A percentile compares a stretch with the other conserved stretches of the same genome.
These are phyloP conservation scores for Lasioglossum malachurum DNA, from an alignment of 2,888 invertebrate species.

Conservation along the genomic window DNA sequence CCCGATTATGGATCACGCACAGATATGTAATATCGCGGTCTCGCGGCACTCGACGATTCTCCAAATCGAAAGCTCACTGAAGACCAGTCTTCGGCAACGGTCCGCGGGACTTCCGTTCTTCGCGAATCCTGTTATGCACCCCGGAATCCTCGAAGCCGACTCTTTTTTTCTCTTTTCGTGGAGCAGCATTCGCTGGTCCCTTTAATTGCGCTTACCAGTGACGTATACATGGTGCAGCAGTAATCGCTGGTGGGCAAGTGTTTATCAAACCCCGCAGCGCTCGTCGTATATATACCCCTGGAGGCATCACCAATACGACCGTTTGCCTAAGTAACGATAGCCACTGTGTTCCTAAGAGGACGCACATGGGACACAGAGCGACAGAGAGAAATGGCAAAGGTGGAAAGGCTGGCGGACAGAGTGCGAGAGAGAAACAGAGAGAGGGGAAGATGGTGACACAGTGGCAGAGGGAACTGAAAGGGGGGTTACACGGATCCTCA, in stretches of 20 bases:
- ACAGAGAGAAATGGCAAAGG: slow-evolving; percentile 7
- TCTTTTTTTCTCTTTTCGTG: not conserved
- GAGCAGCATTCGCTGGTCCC: not conserved
- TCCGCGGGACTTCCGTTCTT: slow-evolving; percentile 1
- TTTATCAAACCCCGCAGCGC: slow-evolving; percentile 78
- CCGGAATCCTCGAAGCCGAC: not conserved
- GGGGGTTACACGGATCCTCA: slow-evolving; percentile 70
- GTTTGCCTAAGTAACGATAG: slow-evolving; percentile 65
- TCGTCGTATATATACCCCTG: slow-evolving; percentile 81
- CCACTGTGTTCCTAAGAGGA: slow-evolving; percentile 67
- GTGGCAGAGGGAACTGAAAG: slow-evolving; percentile 33
- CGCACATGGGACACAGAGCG: slow-evolving; percentile 65
- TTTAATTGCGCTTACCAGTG: slow-evolving; percentile 77
- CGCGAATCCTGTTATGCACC: slow-evolving; percentile 7
- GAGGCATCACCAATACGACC: slow-evolving; percentile 76
- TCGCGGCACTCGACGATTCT: slow-evolving; percentile 23
- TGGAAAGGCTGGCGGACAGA: not conserved
- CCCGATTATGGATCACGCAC: slow-evolving; percentile 35
- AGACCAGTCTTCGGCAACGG: not conserved
- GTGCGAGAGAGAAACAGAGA: slow-evolving; percentile 26
- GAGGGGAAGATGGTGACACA: slow-evolving; percentile 24
- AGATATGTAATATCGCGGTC: slow-evolving; percentile 25
- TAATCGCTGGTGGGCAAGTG: slow-evolving; percentile 80
- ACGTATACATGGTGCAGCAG: slow-evolving; percentile 80
- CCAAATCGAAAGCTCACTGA: slow-evolving; percentile 21